Conservation (phyloP, 2,888 invertebrate species). For the Gnatocerus cornutus region DNA sequence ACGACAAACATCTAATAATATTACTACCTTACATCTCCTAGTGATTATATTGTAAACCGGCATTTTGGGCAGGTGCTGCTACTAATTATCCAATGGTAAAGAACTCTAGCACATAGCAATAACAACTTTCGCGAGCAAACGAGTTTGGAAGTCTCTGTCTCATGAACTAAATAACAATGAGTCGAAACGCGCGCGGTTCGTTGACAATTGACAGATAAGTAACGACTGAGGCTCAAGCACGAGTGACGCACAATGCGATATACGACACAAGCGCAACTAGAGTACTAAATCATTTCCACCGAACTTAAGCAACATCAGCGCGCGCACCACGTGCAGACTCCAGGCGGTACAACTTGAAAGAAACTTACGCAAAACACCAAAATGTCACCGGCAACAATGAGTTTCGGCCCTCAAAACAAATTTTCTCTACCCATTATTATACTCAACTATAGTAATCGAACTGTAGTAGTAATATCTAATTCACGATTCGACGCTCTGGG, state of each 20-base stretch:
- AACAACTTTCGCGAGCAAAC: slow-evolving; percentile 15
- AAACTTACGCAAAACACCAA: slow-evolving; percentile 21
- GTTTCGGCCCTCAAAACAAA: background rate
- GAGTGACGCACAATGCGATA: slow-evolving; percentile 36
- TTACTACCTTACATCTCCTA: slow-evolving; percentile 76
- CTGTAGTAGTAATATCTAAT: too few relatives aligned
- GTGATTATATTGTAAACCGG: slow-evolving; percentile 78
- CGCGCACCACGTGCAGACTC: slow-evolving; percentile 51
- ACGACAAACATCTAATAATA: slow-evolving; percentile 7
- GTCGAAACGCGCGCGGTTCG: slow-evolving; percentile 44
- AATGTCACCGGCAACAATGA: slow-evolving; percentile 32
- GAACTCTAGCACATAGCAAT: slow-evolving; percentile 40
- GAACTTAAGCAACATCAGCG: slow-evolving; percentile 38
- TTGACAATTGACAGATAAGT: slow-evolving; percentile 47
- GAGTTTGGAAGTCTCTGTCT: slow-evolving; percentile 25
- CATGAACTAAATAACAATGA: slow-evolving; percentile 34
- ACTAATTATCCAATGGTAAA: background rate
- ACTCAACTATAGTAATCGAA: too few relatives aligned
- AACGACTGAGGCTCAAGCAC: slow-evolving; percentile 32
- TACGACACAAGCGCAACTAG: slow-evolving; percentile 40
- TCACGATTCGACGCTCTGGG: too few relatives aligned
- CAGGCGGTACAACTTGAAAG: slow-evolving; percentile 37
- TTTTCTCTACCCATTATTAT: background rate
- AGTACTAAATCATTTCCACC: slow-evolving; percentile 41
- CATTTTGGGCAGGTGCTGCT: slow-evolving; percentile 66